These are phyloP conservation scores for Anabacerthia variegaticeps DNA, from an alignment of 2,797 vertebrate genomes.

Conservation along the genomic window DNA sequence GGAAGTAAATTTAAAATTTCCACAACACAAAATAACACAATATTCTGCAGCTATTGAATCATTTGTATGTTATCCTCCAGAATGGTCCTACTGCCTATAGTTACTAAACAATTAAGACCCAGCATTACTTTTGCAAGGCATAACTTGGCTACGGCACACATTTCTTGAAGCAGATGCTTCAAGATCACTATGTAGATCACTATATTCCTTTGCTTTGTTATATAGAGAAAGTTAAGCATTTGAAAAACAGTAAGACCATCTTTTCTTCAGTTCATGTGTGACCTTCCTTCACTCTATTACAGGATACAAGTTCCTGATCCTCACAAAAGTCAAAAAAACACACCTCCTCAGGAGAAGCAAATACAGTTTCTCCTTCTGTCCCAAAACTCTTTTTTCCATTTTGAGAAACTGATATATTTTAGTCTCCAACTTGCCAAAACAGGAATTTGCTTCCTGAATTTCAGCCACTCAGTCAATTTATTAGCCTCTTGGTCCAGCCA, in stretches of 20 bases:
- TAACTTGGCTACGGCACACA: neutral
- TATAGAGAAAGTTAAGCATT: neutral
- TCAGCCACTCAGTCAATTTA: neutral
- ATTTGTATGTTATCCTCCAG: neutral
- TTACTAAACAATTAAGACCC: neutral
- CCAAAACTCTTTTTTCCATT: neutral
- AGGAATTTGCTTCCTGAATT: neutral
- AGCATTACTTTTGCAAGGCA: neutral
- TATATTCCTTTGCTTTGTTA: neutral
- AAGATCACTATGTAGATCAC: neutral
- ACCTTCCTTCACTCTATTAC: neutral
- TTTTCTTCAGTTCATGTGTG: neutral
- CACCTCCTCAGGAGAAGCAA: neutral
- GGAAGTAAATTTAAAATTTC: neutral
- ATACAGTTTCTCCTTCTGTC: neutral
- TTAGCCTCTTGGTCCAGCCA: neutral
- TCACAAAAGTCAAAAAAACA: neutral
- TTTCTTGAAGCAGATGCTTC: neutral
- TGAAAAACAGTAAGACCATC: neutral
- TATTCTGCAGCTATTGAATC: neutral
- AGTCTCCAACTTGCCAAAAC: neutral
- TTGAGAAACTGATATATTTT: neutral
- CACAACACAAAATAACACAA: neutral
- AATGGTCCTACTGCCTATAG: neutral
- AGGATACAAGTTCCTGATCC: neutral